Base-by-base conservation (phyloP, 1,140 invertebrate genomes). In the Caenorhabditis latens region DNA sequence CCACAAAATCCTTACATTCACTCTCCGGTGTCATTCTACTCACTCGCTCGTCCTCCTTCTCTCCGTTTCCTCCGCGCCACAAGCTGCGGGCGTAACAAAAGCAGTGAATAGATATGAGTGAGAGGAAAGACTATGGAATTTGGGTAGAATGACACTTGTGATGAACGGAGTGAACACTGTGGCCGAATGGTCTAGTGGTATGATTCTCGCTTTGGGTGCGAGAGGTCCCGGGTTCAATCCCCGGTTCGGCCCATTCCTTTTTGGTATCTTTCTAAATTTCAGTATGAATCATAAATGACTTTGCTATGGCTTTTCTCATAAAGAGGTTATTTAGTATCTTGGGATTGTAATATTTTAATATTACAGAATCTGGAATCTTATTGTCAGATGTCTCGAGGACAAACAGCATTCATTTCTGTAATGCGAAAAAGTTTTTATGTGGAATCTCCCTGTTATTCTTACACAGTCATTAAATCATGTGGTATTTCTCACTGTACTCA, bases 181-280 rank as follows among this genome's bases (percentile, higher is more conserved):
- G 65, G 65, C 65, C 65, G 65, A 71, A 71, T 90, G 89, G 89
- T 90, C 89, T 90, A 90, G 89, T 90, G 89, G 89, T 90, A 89
- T 90, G 89, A 90, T 90, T 90, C 89, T 90, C 87, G 89, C 89
- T 90, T 90, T 89, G 89, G 89, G 89, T 89, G 89, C 89, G 89
- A 89, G 89, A 89, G 89, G 89, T 89, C 89, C 89, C 89, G 89
- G 87, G 88, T 85, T 89, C 88, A 89, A 89, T 88, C 87, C 87
- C 87, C 87, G 87, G 87, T 40, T 65, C 24, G 61, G 21, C 24
- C 61, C 61, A 65, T 65, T 14, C 32, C 6, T 40, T 40, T 65
- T 58, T 8, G 14, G 8, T 21, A 19, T 50, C 14, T n/a, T 58
- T n/a, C n/a, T 21, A 16, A n/a, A 58, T 8, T 58, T 58, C 1